Percentiles rank a stretch among this genome's conserved stretches.
Conservation (phyloP, 2,113 vertebrate species). For the Tragulus kanchil region DNA sequence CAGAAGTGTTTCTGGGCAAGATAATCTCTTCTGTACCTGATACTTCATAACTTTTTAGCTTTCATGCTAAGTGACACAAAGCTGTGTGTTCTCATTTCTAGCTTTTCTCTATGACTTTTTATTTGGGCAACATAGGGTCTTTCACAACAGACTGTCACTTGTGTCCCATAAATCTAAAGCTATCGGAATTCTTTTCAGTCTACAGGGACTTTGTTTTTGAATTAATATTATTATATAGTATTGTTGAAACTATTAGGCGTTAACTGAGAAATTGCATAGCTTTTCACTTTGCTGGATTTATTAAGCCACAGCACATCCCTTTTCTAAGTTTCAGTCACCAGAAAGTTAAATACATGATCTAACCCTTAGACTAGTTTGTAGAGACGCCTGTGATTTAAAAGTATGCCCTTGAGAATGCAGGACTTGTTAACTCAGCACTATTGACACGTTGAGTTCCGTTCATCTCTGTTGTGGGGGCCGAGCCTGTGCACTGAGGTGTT, state of each 20-base stretch:
- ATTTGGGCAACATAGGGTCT: not conserved
- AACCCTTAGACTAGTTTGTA: not conserved
- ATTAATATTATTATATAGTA: not conserved
- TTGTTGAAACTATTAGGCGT: not conserved
- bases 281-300: slow-evolving; percentile 38
- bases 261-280: not conserved
- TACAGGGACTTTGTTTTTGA: not conserved
- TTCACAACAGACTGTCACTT: not conserved
- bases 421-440: not conserved
- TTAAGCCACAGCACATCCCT: not conserved
- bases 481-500: not conserved
- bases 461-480: not conserved
- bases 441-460: not conserved
- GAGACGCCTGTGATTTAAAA: slow-evolving; percentile 7
- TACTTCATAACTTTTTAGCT: not conserved
- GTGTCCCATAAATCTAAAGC: not conserved
- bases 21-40: not conserved
- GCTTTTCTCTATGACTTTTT: not conserved
- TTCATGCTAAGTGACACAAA: not conserved
- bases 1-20: slow-evolving; percentile 2
- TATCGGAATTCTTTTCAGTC: not conserved
- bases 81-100: not conserved
- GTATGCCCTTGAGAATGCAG: not conserved
- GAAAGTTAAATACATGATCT: slow-evolving; percentile 20
- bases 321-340: slow-evolving; percentile 3